Evolutionary conservation across 2,797 vertebrate species (phyloP).

Genomic region (Halcyon badia): DNA sequence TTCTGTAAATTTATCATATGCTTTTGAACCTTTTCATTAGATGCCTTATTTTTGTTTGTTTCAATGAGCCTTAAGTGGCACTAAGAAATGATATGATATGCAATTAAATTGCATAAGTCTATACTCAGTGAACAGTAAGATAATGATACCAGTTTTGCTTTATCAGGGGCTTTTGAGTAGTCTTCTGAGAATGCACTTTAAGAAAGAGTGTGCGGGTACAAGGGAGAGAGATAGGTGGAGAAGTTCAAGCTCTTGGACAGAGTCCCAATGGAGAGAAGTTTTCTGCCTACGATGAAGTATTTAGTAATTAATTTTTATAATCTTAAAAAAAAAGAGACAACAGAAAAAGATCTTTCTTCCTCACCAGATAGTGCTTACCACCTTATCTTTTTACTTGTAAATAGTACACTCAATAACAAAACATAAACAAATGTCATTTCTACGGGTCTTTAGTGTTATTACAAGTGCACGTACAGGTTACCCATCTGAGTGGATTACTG

Average conservation of each 20-base stretch:
- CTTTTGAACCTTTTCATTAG: neutral
- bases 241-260: neutral
- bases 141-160: neutral
- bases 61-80: neutral
- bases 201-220: neutral
- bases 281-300: neutral
- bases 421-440: neutral
- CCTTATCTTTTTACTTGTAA: neutral
- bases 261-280: neutral
- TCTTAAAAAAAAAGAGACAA: neutral
- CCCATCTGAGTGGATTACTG: neutral
- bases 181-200: neutral
- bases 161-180: neutral
- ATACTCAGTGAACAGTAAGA: neutral
- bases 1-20: neutral
- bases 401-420: conserved; percentile 14
- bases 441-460: neutral
- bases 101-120: neutral
- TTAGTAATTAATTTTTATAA: neutral
- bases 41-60: neutral
- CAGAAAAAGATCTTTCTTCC: neutral
- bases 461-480: neutral
- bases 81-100: neutral
- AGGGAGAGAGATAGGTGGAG: neutral
- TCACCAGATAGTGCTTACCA: neutral